These are phyloP conservation scores for Epinephelus malabaricus DNA, from an alignment of 2,797 vertebrate genomes.

Conservation along the genomic window DNA sequence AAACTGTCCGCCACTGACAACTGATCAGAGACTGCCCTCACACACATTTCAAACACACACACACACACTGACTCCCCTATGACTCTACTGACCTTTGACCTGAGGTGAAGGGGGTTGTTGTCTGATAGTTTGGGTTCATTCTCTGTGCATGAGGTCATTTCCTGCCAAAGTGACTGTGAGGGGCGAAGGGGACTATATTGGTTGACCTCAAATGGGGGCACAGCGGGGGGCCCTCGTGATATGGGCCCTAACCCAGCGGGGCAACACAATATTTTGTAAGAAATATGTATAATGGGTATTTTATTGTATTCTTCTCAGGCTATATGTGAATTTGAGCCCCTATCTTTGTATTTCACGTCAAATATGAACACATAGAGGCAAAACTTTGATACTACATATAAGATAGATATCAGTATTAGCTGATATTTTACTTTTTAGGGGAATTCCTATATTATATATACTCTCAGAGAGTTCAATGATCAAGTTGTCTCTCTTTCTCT, in stretches of 20 bases:
- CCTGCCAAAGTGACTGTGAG: constrained; percentile 59
- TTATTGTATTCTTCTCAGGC: constrained; percentile 2
- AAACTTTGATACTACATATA: background rate
- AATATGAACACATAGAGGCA: background rate
- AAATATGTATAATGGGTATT: background rate
- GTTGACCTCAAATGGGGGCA: constrained; percentile 57
- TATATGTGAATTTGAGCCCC: background rate
- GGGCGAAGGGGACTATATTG: constrained; percentile 43
- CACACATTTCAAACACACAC: constrained; percentile 65
- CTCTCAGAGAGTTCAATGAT: constrained; percentile 12
- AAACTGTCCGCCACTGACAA: constrained; percentile 69
- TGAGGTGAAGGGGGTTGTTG: constrained; percentile 67
- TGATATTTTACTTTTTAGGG: constrained; percentile 3
- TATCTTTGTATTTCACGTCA: background rate
- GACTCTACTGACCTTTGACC: constrained; percentile 70
- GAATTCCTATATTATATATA: background rate
- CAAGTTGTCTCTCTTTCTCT: constrained; percentile 4
- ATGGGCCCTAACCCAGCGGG: background rate
- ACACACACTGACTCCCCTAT: constrained; percentile 64
- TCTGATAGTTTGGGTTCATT: constrained; percentile 73
- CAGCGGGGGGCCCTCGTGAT: constrained; percentile 33
- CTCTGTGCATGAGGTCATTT: constrained; percentile 78
- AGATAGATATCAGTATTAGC: background rate
- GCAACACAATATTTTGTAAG: constrained; percentile 23
- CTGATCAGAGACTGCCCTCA: constrained; percentile 71